Evolutionary conservation across 2,888 invertebrate species (phyloP).

Genomic region (Hypomecis atomaria): DNA sequence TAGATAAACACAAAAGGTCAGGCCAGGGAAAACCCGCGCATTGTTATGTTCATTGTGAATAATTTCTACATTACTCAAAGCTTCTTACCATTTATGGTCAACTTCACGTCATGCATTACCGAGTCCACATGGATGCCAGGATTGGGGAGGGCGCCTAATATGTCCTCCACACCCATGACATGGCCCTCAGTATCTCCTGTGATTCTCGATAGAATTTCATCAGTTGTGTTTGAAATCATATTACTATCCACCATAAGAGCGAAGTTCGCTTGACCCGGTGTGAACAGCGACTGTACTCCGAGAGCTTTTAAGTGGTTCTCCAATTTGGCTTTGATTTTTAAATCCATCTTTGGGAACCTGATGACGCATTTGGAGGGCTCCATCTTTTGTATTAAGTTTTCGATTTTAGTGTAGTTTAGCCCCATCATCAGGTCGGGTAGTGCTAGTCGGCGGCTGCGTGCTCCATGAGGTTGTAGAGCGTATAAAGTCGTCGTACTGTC

Average conservation of each 20-base stretch:
- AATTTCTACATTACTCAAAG: neutral
- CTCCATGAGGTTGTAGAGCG: conserved; percentile 84
- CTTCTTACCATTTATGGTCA: conserved; percentile 82
- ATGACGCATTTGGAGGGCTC: conserved; percentile 79
- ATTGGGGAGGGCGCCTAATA: conserved; percentile 72
- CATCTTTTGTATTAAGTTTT: conserved; percentile 77
- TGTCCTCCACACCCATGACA: conserved; percentile 48
- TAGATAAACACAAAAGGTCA: no score
- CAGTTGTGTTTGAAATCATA: conserved; percentile 50
- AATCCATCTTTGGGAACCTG: conserved; percentile 89
- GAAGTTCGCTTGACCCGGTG: conserved; percentile 86
- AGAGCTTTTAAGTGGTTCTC: conserved; percentile 81
- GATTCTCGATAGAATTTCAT: conserved; percentile 58
- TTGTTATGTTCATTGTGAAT: no score
- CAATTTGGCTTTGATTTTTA: conserved; percentile 85
- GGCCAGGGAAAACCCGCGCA: no score
- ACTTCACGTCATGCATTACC: conserved; percentile 87
- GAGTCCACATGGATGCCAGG: conserved; percentile 87
- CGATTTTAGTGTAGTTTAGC: conserved; percentile 77
- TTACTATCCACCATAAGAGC: conserved; percentile 83
- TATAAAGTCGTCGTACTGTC: conserved; percentile 87
- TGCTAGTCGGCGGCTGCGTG: conserved; percentile 64
- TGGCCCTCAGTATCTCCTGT: conserved; percentile 35
- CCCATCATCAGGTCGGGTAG: conserved; percentile 76
- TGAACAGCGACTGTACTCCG: conserved; percentile 87